These are phyloP conservation scores for Lepus europaeus DNA, from an alignment of 2,113 vertebrate species.

Conservation along the genomic window DNA sequence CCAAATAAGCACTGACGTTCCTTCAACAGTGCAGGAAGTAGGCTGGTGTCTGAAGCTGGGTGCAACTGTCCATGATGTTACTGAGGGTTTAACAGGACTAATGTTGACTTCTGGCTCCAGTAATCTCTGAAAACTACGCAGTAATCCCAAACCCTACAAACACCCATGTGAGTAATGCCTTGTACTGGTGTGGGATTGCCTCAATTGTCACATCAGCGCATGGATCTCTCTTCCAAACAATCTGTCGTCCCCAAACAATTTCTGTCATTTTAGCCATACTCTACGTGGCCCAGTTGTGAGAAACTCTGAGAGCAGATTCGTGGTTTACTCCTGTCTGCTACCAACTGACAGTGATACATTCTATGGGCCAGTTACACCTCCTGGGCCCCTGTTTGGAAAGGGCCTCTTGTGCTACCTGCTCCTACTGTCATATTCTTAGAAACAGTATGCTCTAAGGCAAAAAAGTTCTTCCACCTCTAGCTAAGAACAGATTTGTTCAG, in stretches of 20 bases:
- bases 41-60: background rate
- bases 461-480: background rate
- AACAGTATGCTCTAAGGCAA: background rate
- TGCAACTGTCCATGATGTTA: background rate
- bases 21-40: background rate
- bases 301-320: background rate
- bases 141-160: background rate
- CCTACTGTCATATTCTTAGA: background rate
- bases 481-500: slow-evolving; percentile 2
- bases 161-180: background rate
- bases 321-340: background rate
- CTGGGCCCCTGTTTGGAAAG: background rate
- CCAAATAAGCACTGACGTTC: background rate
- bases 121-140: background rate
- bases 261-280: background rate
- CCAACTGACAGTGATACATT: background rate
- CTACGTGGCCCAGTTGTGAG: background rate
- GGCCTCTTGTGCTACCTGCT: background rate
- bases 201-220: background rate
- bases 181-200: background rate
- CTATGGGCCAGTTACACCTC: background rate
- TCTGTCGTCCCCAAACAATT: background rate
- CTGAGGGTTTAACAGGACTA: background rate
- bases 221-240: background rate
- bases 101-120: background rate